Percentiles rank a stretch among this genome's conserved stretches.
Conservation (phyloP, 2,113 vertebrate species). For the Phylloscopus trochilus region DNA sequence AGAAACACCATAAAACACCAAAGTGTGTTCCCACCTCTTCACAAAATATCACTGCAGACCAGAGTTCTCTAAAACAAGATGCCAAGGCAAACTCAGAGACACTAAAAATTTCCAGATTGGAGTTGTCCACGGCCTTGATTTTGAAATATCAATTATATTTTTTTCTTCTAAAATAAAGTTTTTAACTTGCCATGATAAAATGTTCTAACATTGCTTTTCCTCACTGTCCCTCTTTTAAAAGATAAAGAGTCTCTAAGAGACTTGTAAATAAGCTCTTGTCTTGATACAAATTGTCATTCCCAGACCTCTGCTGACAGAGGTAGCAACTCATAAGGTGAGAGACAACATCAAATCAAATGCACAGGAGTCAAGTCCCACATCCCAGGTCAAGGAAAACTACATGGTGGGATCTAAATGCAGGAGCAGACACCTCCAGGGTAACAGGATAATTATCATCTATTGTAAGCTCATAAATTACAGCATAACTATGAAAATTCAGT, state of each 20-base stretch:
- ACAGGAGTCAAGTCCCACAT: neutral
- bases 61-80: neutral
- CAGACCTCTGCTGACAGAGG: neutral
- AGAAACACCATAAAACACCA: neutral
- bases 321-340: neutral
- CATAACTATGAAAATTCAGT: neutral
- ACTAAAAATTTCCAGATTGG: neutral
- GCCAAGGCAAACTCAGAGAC: neutral
- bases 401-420: neutral
- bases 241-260: neutral
- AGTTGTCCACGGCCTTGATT: neutral
- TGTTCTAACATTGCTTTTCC: neutral
- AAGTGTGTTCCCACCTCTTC: neutral
- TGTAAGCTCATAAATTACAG: fast-evolving
- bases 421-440: neutral
- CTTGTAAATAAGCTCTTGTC: neutral
- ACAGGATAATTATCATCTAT: neutral
- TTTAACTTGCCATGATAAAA: neutral
- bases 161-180: neutral
- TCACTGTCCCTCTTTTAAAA: neutral
- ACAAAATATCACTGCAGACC: neutral
- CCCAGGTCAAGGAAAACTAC: neutral
- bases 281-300: neutral
- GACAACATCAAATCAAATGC: neutral
- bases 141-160: neutral